Base-by-base conservation (phyloP, 2,888 invertebrate species). In the Philhelius pedissequus region DNA sequence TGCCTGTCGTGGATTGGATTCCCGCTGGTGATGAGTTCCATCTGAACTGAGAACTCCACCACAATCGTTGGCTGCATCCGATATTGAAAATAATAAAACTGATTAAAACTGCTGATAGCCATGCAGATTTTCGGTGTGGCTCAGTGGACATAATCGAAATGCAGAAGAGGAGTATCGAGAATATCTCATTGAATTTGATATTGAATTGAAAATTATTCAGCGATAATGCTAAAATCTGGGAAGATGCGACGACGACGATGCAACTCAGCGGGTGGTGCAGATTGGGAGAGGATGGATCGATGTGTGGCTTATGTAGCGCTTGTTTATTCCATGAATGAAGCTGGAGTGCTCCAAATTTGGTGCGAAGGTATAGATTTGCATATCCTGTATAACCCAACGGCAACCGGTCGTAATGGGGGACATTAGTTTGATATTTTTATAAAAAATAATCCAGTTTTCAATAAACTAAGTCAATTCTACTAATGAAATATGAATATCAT, bases 101-200 rank as follows among this genome's bases (percentile, higher is more conserved):
- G 84, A 84, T 84, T 80, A 79, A 56, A 48, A 62, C 71, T 50
- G 45, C 40, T 84, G 84, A 80, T 84, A 80, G 68, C 45, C 60
- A 76, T 60, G 66, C 71, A 76, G 71, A 76, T 76, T 69, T 77
- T 38, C 30, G 9, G 48, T 40, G 62, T 48, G 13, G 20, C 13
- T 32, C 13, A 56, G 20, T 56, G 32, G 18, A 56, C 35, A 20
- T 20, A n/a, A 52, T 52, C 4, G 32, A 20, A 52, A 11, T 32
- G 56, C 32, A 13, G 58, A 30, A 2, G 35, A 30, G 15, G 45
- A 22, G 18, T 15, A n/a, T 32, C 18, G 18, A 43, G 48, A 22
- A 78, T 43, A 35, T 20, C 43, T 45, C 58, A 43, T 66, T n/a
- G n/a, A n/a, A n/a, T 76, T 75, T 18, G 38, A 66, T 66, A 76